These are phyloP conservation scores for Eupithecia centaureata DNA, from an alignment of 2,888 invertebrate species.

Conservation along the genomic window DNA sequence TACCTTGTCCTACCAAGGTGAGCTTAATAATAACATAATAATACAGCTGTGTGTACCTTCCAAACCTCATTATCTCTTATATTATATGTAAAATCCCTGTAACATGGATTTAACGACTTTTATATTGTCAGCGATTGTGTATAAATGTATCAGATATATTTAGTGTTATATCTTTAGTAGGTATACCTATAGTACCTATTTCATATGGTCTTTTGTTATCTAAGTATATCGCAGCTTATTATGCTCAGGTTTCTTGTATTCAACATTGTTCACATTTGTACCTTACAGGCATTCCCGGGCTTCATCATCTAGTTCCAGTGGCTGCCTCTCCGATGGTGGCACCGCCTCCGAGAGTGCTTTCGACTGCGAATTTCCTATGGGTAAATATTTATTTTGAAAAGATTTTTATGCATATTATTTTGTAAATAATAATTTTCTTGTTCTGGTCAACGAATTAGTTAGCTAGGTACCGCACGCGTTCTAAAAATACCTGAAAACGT, in stretches of 20 bases:
- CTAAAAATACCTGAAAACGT: neutral
- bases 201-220: neutral
- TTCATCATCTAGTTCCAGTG: conserved; percentile 93
- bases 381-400: conserved; percentile 57
- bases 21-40: neutral
- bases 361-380: conserved; percentile 90
- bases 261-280: neutral
- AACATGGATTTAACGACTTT: neutral
- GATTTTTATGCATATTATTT: neutral
- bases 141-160: neutral
- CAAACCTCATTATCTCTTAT: neutral
- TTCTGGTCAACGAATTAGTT: no score
- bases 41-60: neutral
- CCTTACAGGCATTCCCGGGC: conserved; percentile 87
- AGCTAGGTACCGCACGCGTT: neutral
- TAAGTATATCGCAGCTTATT: neutral
- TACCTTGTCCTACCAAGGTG: neutral
- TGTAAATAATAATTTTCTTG: neutral
- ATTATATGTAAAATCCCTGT: neutral
- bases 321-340: conserved; percentile 92
- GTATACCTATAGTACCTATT: no score
- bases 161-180: neutral
- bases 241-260: neutral
- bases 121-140: neutral
- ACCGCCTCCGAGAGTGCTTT: conserved; percentile 88